Percentiles rank a stretch among this genome's conserved stretches.
phyloP scores from a whole-genome alignment of 2,113 vertebrate species.

The Sander lucioperca region DNA sequence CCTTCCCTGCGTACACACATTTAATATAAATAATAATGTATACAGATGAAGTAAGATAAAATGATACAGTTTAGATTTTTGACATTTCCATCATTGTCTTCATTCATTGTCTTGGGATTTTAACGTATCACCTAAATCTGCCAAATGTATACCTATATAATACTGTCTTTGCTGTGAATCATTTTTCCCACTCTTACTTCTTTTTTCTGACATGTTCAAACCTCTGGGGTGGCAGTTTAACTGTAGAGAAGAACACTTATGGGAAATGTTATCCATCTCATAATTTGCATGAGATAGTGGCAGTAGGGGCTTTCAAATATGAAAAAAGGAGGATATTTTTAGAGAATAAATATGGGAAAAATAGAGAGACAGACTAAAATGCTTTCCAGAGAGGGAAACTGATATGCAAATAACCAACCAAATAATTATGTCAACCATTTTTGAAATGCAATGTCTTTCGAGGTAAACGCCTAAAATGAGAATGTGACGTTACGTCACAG shows the following conservation, averaged over 20 bases:
- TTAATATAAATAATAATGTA: constrained; percentile 1
- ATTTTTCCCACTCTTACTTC: constrained; percentile 20
- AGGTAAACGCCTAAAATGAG: not conserved
- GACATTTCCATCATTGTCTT: not conserved
- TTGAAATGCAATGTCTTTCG: constrained; percentile 19
- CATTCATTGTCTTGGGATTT: not conserved
- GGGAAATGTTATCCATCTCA: constrained; percentile 27
- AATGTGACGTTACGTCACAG: too few species aligned
- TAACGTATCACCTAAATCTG: constrained; percentile 33
- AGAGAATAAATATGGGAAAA: not conserved
- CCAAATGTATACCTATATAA: constrained; percentile 24
- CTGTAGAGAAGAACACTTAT: constrained; percentile 42
- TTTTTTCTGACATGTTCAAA: constrained; percentile 46
- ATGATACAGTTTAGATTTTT: not conserved
- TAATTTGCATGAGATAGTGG: constrained; percentile 32
- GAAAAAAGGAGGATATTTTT: constrained; percentile 6
- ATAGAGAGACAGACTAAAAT: not conserved
- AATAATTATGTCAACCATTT: constrained; percentile 33
- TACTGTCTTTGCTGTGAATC: constrained; percentile 16
- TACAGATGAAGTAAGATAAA: not conserved
- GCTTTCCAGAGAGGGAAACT: not conserved
- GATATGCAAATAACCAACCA: not conserved
- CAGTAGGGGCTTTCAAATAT: constrained; percentile 33
- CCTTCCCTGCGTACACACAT: not conserved
- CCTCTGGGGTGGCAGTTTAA: constrained; percentile 54